A percentile compares a stretch with the other conserved stretches of the same genome.
Conservation (phyloP, 2,888 invertebrate genomes). For the Amitus sp. region DNA sequence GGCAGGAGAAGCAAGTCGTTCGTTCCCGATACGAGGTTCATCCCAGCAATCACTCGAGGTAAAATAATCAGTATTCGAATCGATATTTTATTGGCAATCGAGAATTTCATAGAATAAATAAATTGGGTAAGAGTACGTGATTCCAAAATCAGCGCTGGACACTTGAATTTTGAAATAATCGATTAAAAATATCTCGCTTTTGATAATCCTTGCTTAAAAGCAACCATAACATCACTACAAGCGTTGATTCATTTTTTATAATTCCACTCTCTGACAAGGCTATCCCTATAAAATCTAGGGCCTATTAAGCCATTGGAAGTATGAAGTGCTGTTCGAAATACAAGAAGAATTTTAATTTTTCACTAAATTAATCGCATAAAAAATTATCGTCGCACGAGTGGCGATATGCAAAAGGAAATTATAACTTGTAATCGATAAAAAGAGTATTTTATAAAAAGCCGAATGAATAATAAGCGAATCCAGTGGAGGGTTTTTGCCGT, state of each 20-base stretch:
- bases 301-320: conserved; percentile 9
- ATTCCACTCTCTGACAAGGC: conserved; percentile 1
- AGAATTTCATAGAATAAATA: conserved; percentile 11
- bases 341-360: not conserved
- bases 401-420: not conserved
- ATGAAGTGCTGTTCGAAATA: conserved; percentile 6
- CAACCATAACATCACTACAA: conserved; percentile 3
- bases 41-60: conserved; percentile 93
- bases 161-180: not conserved
- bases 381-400: not conserved
- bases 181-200: conserved; percentile 3
- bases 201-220: not conserved
- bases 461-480: not conserved
- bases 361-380: not conserved
- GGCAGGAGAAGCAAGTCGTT: conserved; percentile 88
- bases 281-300: conserved; percentile 8
- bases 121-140: conserved; percentile 5
- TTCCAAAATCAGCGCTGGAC: not conserved
- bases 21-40: conserved; percentile 88
- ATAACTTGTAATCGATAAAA: conserved; percentile 4
- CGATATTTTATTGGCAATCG: conserved; percentile 16
- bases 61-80: too few species aligned
- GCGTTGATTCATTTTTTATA: conserved; percentile 1
- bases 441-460: conserved; percentile 8
- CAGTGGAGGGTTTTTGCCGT: too few species aligned